These are phyloP conservation scores for Pempheris klunzingeri DNA, from an alignment of 2,797 vertebrate species.

Conservation along the genomic window DNA sequence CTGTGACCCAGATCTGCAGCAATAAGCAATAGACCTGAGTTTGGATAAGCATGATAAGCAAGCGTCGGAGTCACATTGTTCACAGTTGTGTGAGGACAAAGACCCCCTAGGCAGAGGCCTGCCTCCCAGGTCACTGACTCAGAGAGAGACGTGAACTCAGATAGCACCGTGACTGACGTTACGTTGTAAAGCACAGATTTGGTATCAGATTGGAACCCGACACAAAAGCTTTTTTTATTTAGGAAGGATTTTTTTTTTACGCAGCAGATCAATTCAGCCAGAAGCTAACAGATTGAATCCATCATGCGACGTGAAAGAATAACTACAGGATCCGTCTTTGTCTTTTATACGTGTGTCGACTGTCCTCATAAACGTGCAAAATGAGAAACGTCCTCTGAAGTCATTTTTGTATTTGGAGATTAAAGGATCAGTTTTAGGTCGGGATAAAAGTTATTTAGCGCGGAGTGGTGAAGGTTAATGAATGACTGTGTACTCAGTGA, in stretches of 20 bases:
- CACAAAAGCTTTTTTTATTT: conserved; percentile 5
- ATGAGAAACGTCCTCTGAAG: neutral
- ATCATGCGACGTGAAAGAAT: neutral
- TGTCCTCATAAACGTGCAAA: neutral
- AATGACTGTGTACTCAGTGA: neutral
- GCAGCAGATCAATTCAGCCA: neutral
- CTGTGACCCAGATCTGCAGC: conserved; percentile 66
- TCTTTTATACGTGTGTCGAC: neutral
- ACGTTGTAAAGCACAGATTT: conserved; percentile 44
- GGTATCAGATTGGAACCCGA: conserved; percentile 25
- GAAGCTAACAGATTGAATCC: conserved; percentile 1
- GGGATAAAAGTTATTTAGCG: conserved; percentile 3
- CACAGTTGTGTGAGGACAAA: conserved; percentile 67
- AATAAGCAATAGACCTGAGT: conserved; percentile 55
- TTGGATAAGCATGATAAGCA: conserved; percentile 64
- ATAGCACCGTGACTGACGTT: conserved; percentile 40
- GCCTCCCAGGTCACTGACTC: conserved; percentile 58
- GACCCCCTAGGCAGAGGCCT: conserved; percentile 57
- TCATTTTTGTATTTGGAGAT: too few species aligned
- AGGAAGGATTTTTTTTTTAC: neutral
- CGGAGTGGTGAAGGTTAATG: conserved; percentile 19
- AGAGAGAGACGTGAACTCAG: conserved; percentile 53
- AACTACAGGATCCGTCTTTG: neutral
- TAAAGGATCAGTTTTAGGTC: too few species aligned
- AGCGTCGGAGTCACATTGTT: conserved; percentile 67